These are phyloP conservation scores for Myotis findleyi DNA, from an alignment of 2,797 vertebrate species.

Conservation along the genomic window DNA sequence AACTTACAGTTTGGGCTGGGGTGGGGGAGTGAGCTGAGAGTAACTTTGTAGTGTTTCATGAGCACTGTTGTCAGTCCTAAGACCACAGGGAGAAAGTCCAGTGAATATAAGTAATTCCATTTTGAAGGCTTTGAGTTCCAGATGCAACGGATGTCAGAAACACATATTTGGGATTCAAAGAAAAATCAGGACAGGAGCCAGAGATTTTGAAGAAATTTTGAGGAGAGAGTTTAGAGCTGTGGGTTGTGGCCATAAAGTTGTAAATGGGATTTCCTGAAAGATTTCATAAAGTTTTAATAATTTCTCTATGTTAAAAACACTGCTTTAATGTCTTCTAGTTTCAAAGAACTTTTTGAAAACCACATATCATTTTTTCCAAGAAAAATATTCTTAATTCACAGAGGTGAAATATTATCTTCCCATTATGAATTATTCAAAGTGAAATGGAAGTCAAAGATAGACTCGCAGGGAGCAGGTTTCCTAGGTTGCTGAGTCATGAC, in stretches of 20 bases:
- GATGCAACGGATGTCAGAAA: neutral
- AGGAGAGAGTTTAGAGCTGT: neutral
- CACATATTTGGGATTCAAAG: neutral
- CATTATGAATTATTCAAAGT: slow-evolving; percentile 63
- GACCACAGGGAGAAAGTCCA: neutral
- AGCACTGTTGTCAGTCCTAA: neutral
- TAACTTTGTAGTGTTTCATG: neutral
- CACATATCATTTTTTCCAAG: slow-evolving; percentile 20
- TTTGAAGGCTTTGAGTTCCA: neutral
- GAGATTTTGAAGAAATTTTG: neutral
- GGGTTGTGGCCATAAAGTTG: neutral
- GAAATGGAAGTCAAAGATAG: slow-evolving; percentile 54
- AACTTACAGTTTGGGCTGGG: neutral
- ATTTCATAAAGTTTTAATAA: slow-evolving; percentile 14
- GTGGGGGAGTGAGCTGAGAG: neutral
- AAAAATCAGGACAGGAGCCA: neutral
- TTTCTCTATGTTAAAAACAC: neutral
- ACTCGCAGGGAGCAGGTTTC: neutral
- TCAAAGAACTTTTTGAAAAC: slow-evolving; percentile 49
- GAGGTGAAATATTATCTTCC: slow-evolving; percentile 61
- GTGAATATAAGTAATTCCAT: slow-evolving; percentile 10
- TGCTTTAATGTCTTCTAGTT: slow-evolving; percentile 25
- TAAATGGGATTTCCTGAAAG: neutral
- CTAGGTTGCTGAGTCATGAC: slow-evolving; percentile 46
- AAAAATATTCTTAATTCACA: slow-evolving; percentile 37